These are phyloP conservation scores for Threskiornis aethiopicus DNA, from an alignment of 2,797 vertebrate species.

Conservation along the genomic window DNA sequence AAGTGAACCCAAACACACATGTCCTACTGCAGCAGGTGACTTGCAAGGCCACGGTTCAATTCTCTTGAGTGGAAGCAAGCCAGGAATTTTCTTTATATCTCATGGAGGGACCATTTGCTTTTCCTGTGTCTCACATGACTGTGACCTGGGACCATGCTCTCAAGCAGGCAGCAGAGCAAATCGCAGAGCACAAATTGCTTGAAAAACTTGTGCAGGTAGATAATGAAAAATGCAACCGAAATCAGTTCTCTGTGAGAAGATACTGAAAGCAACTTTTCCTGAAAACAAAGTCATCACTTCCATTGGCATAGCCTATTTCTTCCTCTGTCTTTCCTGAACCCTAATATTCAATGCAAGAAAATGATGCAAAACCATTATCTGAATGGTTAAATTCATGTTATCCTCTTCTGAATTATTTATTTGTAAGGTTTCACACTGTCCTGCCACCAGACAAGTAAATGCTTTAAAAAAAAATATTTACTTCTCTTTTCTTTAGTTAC, in stretches of 20 bases:
- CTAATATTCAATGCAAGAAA: background rate
- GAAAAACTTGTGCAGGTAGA: background rate
- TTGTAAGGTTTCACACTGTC: background rate
- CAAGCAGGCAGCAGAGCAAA: slow-evolving; percentile 10
- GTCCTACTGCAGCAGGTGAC: background rate
- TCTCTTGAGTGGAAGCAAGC: background rate
- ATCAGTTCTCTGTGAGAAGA: background rate
- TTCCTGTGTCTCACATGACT: background rate
- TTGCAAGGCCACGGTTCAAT: background rate
- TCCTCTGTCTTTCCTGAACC: background rate
- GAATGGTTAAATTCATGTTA: background rate
- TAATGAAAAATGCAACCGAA: background rate
- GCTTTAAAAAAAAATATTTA: background rate
- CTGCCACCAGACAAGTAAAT: background rate
- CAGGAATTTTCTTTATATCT: background rate
- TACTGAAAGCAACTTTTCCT: background rate
- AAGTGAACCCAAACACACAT: background rate
- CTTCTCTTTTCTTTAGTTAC: background rate
- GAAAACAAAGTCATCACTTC: background rate
- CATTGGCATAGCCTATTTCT: background rate
- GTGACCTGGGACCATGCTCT: slow-evolving; percentile 8
- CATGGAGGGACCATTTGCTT: background rate
- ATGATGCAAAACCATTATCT: background rate
- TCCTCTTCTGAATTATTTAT: background rate
- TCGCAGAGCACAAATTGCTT: background rate